These are phyloP conservation scores for Perca fluviatilis DNA, from an alignment of 2,113 vertebrate species.

Conservation along the genomic window DNA sequence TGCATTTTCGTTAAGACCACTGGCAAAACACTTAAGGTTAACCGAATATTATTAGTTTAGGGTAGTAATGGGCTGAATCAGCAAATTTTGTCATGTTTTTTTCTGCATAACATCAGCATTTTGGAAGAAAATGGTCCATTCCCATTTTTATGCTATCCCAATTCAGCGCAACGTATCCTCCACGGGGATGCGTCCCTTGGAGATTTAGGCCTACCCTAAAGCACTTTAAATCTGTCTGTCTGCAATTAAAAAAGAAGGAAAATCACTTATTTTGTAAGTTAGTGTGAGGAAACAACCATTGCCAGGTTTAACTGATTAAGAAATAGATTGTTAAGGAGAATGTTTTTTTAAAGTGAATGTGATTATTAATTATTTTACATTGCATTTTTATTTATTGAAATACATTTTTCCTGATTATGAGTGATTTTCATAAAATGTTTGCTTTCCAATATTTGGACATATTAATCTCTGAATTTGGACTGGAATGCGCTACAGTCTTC, in stretches of 20 bases:
- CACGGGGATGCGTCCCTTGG: slow-evolving; percentile 6
- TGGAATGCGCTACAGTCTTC: background rate
- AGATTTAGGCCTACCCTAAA: slow-evolving; percentile 1
- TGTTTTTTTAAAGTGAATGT: background rate
- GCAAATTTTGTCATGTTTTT: slow-evolving; percentile 62
- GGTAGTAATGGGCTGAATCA: slow-evolving; percentile 72
- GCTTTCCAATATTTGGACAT: too few species aligned
- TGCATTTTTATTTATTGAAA: background rate
- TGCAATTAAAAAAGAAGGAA: background rate
- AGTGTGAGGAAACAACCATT: background rate
- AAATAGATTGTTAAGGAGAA: background rate
- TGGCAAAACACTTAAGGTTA: slow-evolving; percentile 69
- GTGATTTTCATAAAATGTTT: background rate
- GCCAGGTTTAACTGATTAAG: background rate
- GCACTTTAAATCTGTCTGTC: background rate
- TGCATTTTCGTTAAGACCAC: slow-evolving; percentile 77
- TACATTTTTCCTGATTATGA: background rate
- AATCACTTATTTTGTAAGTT: background rate
- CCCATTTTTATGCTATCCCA: slow-evolving; percentile 33
- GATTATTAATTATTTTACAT: background rate
- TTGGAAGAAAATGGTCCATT: slow-evolving; percentile 25
- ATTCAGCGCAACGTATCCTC: slow-evolving; percentile 27
- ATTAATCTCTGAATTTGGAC: background rate
- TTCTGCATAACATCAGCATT: slow-evolving; percentile 68
- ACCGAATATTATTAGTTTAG: slow-evolving; percentile 79